Evolutionary conservation across 2,797 vertebrate genomes (phyloP).

Genomic region (Pangasius sanitwongsei): DNA sequence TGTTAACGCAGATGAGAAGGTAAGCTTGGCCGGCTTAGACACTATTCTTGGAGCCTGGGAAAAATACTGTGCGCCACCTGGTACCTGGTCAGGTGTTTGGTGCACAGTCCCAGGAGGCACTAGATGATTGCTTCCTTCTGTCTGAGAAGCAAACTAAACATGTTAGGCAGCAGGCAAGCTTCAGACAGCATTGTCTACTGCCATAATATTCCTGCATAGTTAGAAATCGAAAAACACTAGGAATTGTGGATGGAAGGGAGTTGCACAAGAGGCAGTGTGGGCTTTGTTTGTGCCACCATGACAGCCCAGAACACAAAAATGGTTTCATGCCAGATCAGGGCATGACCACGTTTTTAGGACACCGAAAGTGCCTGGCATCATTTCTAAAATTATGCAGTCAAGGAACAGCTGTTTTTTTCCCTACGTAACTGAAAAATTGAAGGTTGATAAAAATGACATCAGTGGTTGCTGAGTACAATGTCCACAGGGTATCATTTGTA

Average conservation of each 20-base stretch:
- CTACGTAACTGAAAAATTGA: not conserved
- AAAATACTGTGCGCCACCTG: not conserved
- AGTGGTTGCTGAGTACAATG: not conserved
- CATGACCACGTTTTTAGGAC: not conserved
- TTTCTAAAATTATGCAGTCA: not conserved
- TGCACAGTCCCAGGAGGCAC: not conserved
- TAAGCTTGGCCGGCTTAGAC: not conserved
- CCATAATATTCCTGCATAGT: not conserved
- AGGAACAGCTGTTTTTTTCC: not conserved
- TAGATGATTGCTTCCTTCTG: not conserved
- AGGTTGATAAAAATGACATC: not conserved
- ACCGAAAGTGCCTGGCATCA: not conserved
- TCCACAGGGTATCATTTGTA: not conserved
- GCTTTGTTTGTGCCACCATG: not conserved
- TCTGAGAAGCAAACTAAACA: not conserved
- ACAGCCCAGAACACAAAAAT: not conserved
- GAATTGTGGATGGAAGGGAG: not conserved
- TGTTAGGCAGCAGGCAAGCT: not conserved
- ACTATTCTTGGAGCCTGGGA: not conserved
- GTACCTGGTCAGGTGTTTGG: not conserved
- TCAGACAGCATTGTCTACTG: not conserved
- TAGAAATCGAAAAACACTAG: not conserved
- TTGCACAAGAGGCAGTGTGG: not conserved
- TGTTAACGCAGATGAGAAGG: not conserved
- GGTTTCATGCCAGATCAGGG: not conserved